Percentiles rank a stretch among this genome's conserved stretches.
phyloP scores from a whole-genome alignment of 2,888 invertebrate genomes.

The Aethes cnicana region DNA sequence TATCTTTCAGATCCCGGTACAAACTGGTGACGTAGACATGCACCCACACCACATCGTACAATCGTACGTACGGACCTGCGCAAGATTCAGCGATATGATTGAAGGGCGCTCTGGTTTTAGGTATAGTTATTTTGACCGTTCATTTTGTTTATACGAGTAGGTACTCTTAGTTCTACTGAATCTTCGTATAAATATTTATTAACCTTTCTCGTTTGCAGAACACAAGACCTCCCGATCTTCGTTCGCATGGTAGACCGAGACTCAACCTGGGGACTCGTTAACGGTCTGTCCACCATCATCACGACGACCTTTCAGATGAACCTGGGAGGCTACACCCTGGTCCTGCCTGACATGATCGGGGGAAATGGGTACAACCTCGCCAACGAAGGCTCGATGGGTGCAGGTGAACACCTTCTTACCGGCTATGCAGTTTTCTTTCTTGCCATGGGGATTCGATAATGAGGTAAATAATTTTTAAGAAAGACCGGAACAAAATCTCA shows the following conservation, averaged over 20 bases:
- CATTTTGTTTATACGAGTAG: background rate
- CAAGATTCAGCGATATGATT: constrained; percentile 83
- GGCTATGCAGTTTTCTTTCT: constrained; percentile 88
- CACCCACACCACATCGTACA: constrained; percentile 82
- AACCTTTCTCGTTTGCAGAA: constrained; percentile 71
- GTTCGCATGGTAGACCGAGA: constrained; percentile 91
- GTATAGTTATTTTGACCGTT: constrained; percentile 40
- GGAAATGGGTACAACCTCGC: constrained; percentile 84
- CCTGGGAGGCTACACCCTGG: constrained; percentile 86
- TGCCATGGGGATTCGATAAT: constrained; percentile 89
- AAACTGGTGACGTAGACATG: constrained; percentile 63
- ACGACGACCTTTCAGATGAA: constrained; percentile 86
- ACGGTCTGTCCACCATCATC: constrained; percentile 87
- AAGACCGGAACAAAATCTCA: no score
- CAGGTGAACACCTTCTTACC: constrained; percentile 90
- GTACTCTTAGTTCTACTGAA: background rate
- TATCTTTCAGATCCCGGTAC: constrained; percentile 68
- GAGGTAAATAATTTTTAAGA: constrained; percentile 60
- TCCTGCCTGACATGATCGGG: constrained; percentile 91
- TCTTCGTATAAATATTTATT: no score
- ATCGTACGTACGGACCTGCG: constrained; percentile 80
- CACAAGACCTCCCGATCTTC: constrained; percentile 87
- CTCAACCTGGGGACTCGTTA: constrained; percentile 85
- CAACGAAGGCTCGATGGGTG: constrained; percentile 85
- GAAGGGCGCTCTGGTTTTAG: constrained; percentile 76